These are phyloP conservation scores for Synergus umbraculus DNA, from an alignment of 2,888 invertebrate genomes.

Conservation along the genomic window DNA sequence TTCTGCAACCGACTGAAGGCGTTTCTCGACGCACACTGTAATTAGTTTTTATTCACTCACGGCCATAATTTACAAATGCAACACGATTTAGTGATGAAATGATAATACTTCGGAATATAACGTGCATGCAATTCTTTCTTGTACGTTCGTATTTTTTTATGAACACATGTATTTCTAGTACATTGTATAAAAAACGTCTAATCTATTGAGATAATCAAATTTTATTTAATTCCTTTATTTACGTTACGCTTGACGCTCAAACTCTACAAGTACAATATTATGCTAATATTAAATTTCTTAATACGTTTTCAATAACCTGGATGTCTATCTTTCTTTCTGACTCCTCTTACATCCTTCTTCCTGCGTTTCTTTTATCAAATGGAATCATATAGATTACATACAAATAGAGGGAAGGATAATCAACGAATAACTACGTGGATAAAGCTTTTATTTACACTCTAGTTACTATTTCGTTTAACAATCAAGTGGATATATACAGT, in stretches of 20 bases:
- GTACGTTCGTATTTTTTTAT: constrained; percentile 51
- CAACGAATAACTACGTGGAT: constrained; percentile 56
- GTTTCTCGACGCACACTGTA: constrained; percentile 37
- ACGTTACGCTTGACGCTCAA: constrained; percentile 49
- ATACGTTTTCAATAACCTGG: constrained; percentile 56
- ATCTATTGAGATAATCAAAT: constrained; percentile 42
- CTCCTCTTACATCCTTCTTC: constrained; percentile 37
- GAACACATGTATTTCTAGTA: constrained; percentile 49
- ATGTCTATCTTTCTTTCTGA: constrained; percentile 45
- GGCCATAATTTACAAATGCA: constrained; percentile 38
- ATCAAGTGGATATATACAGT: constrained; percentile 73
- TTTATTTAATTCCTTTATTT: constrained; percentile 39
- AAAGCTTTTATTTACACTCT: constrained; percentile 75
- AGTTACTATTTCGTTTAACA: constrained; percentile 72
- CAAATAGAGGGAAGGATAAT: constrained; percentile 16
- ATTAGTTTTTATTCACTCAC: constrained; percentile 36
- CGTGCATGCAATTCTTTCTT: constrained; percentile 5
- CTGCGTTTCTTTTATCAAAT: not conserved
- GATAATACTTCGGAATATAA: constrained; percentile 38
- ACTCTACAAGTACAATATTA: constrained; percentile 53
- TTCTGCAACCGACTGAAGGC: constrained; percentile 38
- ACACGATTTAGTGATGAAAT: constrained; percentile 31
- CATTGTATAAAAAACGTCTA: constrained; percentile 44
- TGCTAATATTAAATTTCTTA: constrained; percentile 62
- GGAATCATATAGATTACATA: too few species aligned